phyloP scores from a whole-genome alignment of 2,888 invertebrate genomes.

The Amiota communis region DNA sequence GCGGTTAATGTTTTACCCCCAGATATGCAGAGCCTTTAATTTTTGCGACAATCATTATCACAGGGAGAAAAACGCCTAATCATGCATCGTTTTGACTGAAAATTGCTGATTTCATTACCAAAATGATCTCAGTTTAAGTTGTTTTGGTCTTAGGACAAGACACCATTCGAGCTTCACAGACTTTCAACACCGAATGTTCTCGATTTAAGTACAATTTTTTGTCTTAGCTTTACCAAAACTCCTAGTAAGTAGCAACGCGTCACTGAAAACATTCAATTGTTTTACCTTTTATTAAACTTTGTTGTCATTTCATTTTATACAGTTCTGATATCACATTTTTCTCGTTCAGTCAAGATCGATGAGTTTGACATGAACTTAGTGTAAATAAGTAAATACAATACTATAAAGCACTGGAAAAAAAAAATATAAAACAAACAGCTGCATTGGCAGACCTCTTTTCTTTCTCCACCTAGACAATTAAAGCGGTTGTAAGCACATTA shows the following conservation, averaged over 20 bases:
- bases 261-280: constrained; percentile 56
- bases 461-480: constrained; percentile 22
- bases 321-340: constrained; percentile 38
- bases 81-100: too few species aligned
- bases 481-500: constrained; percentile 57
- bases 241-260: background rate
- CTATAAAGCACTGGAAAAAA: constrained; percentile 49
- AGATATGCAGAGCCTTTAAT: too few species aligned
- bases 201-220: too few species aligned
- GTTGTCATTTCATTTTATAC: constrained; percentile 28
- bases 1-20: too few species aligned
- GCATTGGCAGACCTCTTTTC: constrained; percentile 21
- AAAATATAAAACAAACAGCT: constrained; percentile 38
- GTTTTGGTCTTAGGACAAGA: too few species aligned
- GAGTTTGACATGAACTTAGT: background rate
- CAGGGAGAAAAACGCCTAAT: too few species aligned
- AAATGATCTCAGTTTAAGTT: too few species aligned
- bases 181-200: too few species aligned
- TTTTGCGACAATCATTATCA: too few species aligned
- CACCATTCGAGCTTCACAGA: too few species aligned
- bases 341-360: constrained; percentile 15
- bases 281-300: constrained; percentile 48
- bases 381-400: constrained; percentile 42
- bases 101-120: too few species aligned
- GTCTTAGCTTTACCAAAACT: too few species aligned